Evolutionary conservation across 2,113 vertebrate species (phyloP), one percentile per base, ranked within the genome.

Genomic region (Silurus glanis): DNA sequence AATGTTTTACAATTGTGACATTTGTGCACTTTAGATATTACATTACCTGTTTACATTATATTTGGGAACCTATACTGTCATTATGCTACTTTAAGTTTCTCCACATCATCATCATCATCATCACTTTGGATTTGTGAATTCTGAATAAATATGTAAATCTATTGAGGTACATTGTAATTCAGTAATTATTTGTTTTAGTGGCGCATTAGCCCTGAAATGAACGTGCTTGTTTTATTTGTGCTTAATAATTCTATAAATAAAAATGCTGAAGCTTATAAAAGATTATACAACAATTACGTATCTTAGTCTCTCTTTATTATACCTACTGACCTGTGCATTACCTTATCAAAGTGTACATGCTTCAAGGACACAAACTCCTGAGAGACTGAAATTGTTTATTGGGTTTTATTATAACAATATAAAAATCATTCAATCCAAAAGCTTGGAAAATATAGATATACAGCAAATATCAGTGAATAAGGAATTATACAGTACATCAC

Each of bases 251-350:
- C 2, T 2, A 37, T 37, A 37, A 2, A 37, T 37, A 37, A 37
- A 37, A 37, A 37, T 37, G 37, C 37, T 37, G 37, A 72, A 53
- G 16, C 53, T 59, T 37, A 71, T 23, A 71, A 72, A 67, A 72
- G 82, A 84, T 75, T 23, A 59, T 74, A 61, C 47, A 83, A 47
- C 69, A 74, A 74, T 74, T 83, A 74, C 1, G 12, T 4, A 2
- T 12, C 9, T 74, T 49, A 74, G 3, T 72, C 6, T 45, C 14
- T 25, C 16, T 74, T 53, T 53, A 53, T 51, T n/a, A 75, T 49
- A 5, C 69, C 69, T 47, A n/a, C 21, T 45, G 83, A 23, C 45
- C 16, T 74, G 69, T 45, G 37, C n/a, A 13, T 7, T 56, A 1
- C 3, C 67, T 84, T 74, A 72, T 84, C 55, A 72, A 14, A 45